Base-by-base conservation (phyloP, 2,888 invertebrate genomes). In the Ptilodon capucinus region DNA sequence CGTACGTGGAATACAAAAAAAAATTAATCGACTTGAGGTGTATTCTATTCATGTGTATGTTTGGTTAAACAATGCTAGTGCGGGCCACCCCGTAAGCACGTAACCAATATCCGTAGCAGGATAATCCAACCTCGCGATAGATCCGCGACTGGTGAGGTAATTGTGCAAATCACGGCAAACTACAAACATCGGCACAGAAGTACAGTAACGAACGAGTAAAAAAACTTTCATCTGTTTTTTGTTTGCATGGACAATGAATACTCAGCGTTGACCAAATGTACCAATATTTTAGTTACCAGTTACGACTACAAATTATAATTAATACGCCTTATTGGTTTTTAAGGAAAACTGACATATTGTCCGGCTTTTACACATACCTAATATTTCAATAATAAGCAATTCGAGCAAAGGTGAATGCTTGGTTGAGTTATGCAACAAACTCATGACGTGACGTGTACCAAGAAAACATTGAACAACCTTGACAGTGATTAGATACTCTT, bases 131-230 rank as follows among this genome's bases (percentile, higher is more conserved):
- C 35, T 44, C 51, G 60, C 45, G 62, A 55, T 66, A 56, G 53
- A 57, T 58, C 52, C 54, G 53, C 54, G 44, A 61, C 35, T 8
- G 40, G 46, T 52, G 54, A 57, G 46, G 46, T 60, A 52, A 55
- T 51, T 59, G 42, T 21, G 40, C 42, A 49, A 54, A 38, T n/a
- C 28, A 28, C 43, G 34, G 42, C 34, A 48, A 49, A 47, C 50
- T 28, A 38, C 21, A 41, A 19, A 48, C 42, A 43, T 34, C 35
- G 30, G 1, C 39, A 46, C 46, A 45, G 25, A 36, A 40, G 38
- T 14, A 14, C 14, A 7, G 2, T n/a, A n/a, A n/a, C n/a, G n/a
- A n/a, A n/a, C n/a, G n/a, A n/a, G n/a, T n/a, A n/a, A n/a, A n/a
- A n/a, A n/a, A n/a, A n/a, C n/a, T n/a, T n/a, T n/a, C n/a, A n/a